Evolutionary conservation across 2,888 invertebrate species (phyloP).

Genomic region (Portevinia maculata): DNA sequence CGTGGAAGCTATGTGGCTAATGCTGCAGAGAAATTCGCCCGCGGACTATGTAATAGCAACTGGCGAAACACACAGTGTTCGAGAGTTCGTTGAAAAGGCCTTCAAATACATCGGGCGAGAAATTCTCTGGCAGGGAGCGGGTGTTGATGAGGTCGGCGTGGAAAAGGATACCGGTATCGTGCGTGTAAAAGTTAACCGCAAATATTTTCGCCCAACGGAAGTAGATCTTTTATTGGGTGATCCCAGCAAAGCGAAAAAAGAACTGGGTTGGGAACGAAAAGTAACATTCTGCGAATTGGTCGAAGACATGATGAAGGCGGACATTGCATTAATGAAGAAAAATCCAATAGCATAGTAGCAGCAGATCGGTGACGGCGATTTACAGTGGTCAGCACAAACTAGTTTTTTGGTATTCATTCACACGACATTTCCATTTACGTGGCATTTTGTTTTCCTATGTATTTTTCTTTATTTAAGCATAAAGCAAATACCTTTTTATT

Average conservation of each 20-base stretch:
- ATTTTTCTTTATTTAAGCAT: conserved; percentile 19
- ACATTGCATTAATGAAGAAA: conserved; percentile 94
- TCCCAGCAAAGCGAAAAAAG: conserved; percentile 93
- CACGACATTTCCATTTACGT: conserved; percentile 62
- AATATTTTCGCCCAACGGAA: conserved; percentile 98
- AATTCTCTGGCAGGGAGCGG: conserved; percentile 94
- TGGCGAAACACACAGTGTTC: conserved; percentile 96
- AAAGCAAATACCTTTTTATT: conserved; percentile 26
- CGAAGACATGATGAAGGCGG: conserved; percentile 96
- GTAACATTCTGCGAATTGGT: conserved; percentile 93
- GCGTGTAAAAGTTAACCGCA: conserved; percentile 94
- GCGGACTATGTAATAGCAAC: conserved; percentile 99
- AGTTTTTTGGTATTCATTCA: conserved; percentile 40
- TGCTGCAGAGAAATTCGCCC: conserved; percentile 95
- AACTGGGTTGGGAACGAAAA: conserved; percentile 94
- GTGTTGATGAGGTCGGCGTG: conserved; percentile 89
- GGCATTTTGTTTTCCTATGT: conserved; percentile 32
- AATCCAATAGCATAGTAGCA: conserved; percentile 92
- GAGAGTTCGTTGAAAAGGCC: conserved; percentile 97
- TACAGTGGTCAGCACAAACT: conserved; percentile 61
- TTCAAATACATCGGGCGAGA: conserved; percentile 92
- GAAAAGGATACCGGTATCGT: conserved; percentile 89
- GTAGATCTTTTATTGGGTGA: conserved; percentile 97
- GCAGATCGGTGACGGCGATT: not conserved
- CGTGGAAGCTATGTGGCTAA: conserved; percentile 99